Base-by-base conservation (phyloP, 2,797 vertebrate genomes). In the Artibeus lituratus region DNA sequence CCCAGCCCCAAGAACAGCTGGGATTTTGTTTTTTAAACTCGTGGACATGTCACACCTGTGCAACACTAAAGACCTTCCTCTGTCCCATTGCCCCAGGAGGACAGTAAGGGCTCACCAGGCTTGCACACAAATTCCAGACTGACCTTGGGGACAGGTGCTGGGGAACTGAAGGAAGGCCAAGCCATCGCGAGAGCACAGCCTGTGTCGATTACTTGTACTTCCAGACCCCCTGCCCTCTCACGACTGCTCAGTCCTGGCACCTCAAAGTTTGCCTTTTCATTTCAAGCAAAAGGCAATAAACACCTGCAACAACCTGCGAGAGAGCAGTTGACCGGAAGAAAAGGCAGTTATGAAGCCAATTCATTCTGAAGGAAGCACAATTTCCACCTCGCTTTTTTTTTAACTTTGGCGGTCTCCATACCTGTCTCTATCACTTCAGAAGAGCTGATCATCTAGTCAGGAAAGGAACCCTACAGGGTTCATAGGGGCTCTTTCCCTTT, bases 261-360 rank as follows among this genome's bases (percentile, higher is more conserved):
- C 98, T 98, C 96, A 97, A 55, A 98, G 70, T 82, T 93, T 3
- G 94, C 98, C 96, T 98, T 98, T 97, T 96, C 97, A 96, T 98
- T 98, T 97, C 98, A 98, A 94, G 95, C 94, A 14, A 94, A 97
- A 98, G 98, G 98, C 98, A 99, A 98, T 99, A 98, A 98, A 92
- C 95, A 97, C 92, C 96, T 96, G 90, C 97, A 96, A 96, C 94
- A 91, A 67, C 91, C 39, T 0, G 93, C 59, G 72, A 89, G 84
- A 55, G 22, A 76, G 90, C 87, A 73, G 67, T 92, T 84, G 73
- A 59, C 73, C 72, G 2, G 62, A 89, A 95, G 77, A 94, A 35
- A 96, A 97, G 98, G 96, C 98, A 92, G 39, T 87, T 84, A 51
- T 1, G 21, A 94, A 97, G 97, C 96, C 96, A 92, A 32, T 86